Percentiles rank a stretch among this genome's conserved stretches.
Conservation (phyloP, 2,797 vertebrate genomes). For the Melanitta fusca region DNA sequence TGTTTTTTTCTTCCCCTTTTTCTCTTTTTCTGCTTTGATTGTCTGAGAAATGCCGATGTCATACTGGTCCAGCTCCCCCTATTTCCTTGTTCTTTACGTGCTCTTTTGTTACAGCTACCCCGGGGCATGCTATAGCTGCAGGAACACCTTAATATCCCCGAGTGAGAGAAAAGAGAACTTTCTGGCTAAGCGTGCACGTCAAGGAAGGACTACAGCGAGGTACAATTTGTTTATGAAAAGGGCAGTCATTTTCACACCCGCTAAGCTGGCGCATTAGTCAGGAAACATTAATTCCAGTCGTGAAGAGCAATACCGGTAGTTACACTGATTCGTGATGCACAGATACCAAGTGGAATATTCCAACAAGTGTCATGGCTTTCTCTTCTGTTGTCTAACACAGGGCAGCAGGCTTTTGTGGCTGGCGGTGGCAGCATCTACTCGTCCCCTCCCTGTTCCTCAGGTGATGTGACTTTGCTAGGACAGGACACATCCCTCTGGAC, state of each 20-base stretch:
- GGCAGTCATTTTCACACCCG: neutral
- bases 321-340: neutral
- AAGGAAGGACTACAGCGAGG: neutral
- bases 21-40: neutral
- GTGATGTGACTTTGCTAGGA: neutral
- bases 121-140: neutral
- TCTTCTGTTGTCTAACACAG: neutral
- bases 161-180: neutral
- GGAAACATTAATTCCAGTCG: neutral
- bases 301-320: neutral
- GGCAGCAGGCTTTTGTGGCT: neutral
- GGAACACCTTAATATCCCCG: neutral
- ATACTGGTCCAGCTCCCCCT: neutral
- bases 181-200: neutral
- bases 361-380: neutral
- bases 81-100: neutral
- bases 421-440: neutral
- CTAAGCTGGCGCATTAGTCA: neutral
- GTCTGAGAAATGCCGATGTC: slow-evolving; percentile 14
- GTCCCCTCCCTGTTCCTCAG: neutral
- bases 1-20: neutral
- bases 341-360: neutral
- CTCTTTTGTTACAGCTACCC: neutral
- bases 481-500: neutral
- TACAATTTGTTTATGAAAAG: neutral